Evolutionary conservation across 2,888 invertebrate genomes (phyloP), one percentile per base, ranked within the genome.

Genomic region (Anagyrus pseudococci): DNA sequence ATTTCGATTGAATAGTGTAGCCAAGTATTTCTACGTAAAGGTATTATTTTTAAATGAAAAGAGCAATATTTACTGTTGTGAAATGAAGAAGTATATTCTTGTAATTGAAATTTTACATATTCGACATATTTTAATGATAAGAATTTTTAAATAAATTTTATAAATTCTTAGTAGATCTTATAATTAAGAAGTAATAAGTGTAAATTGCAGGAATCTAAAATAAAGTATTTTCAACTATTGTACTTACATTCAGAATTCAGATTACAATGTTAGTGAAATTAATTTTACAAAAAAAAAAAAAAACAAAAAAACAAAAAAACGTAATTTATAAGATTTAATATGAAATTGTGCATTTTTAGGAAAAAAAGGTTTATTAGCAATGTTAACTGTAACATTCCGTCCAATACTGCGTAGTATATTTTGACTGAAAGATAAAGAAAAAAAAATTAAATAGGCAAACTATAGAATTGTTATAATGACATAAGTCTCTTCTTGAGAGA

Each of bases 331-430:
- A 40, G 13, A 23, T 15, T 53, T 13, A 43, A 22, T 50, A 33
- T 56, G 10, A 10, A 41, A 47, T 57, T 46, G 33, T 52, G 1
- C 47, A n/a, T 29, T 54, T 58, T 54, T 43, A 40, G 2, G 23
- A 26, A 3, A 4, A 25, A 62, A 49, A 19, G 6, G 56, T 19
- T 44, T 17, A 37, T 23, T 25, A 52, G 44, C 33, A 33, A 4
- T 53, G 19, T 52, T 6, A 52, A 43, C 15, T 55, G 55, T 55
- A 59, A 59, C 25, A 57, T 48, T 64, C 64, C 64, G 59, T 64
- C 64, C 64, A 53, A 43, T 50, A 50, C 6, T 48, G 8, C 8
- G 40, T 56, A 50, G 29, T 46, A 50, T 48, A 54, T 47, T 58
- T 46, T n/a, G 6, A 48, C 53, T 54, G 19, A 41, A 41, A 62